Evolutionary conservation across 2,113 vertebrate species (phyloP).

Genomic region (Kryptolebias marmoratus): DNA sequence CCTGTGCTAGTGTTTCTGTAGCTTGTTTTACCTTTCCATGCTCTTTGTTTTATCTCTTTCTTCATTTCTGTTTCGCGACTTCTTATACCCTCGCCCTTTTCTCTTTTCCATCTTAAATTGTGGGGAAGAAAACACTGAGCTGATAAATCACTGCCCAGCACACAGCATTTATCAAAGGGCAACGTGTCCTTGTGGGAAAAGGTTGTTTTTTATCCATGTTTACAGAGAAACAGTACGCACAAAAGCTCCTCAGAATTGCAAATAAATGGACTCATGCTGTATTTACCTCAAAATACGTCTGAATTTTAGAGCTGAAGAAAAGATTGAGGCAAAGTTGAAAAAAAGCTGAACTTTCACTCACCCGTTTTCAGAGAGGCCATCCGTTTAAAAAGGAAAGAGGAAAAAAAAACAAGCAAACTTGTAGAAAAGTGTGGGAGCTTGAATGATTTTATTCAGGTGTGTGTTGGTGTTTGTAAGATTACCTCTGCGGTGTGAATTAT

Average conservation of each 20-base stretch:
- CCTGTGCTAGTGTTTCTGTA: not conserved
- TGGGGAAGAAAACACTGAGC: not conserved
- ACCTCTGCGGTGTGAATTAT: not conserved
- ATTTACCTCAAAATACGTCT: not conserved
- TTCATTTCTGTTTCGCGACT: slow-evolving; percentile 3
- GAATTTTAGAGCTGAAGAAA: not conserved
- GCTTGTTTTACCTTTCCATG: not conserved
- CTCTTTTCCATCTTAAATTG: not conserved
- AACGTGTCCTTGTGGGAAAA: not conserved
- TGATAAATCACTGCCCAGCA: not conserved
- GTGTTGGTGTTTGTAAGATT: not conserved
- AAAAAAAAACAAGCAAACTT: too few relatives aligned
- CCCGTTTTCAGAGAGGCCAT: not conserved
- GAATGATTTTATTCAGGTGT: not conserved
- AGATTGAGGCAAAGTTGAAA: not conserved
- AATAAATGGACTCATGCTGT: not conserved
- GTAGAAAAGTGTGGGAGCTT: not conserved
- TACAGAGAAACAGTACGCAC: not conserved
- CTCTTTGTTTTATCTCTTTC: not conserved
- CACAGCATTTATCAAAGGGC: not conserved
- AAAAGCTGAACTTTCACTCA: not conserved
- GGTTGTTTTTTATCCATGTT: not conserved
- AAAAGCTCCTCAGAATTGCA: not conserved
- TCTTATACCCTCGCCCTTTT: not conserved
- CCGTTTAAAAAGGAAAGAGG: too few relatives aligned